phyloP scores from a whole-genome alignment of 2,797 vertebrate genomes.

The Nannoperca obscura region DNA sequence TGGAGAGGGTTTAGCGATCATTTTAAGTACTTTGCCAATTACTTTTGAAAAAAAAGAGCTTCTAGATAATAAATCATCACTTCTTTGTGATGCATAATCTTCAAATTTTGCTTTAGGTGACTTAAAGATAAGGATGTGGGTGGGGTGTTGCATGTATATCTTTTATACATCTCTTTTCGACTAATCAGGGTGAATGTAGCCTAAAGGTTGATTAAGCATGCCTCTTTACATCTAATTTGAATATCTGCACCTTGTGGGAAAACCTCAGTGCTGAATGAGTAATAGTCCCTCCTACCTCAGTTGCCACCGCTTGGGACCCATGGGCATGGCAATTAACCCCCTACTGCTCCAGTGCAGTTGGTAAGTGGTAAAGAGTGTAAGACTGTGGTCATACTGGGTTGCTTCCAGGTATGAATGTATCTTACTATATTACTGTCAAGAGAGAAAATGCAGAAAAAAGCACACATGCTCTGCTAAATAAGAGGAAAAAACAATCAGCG shows the following conservation, averaged over 20 bases:
- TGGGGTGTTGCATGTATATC: conserved; percentile 1
- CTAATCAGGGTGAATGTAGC: conserved; percentile 15
- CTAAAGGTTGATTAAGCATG: conserved; percentile 13
- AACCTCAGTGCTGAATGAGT: conserved; percentile 38
- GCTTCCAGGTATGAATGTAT: conserved; percentile 12
- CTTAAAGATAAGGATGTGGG: not conserved
- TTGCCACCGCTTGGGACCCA: conserved; percentile 7
- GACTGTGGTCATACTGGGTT: not conserved
- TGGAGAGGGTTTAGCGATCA: not conserved
- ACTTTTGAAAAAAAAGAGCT: not conserved
- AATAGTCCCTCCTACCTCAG: conserved; percentile 30
- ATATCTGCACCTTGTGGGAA: conserved; percentile 33
- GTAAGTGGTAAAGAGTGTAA: conserved; percentile 26
- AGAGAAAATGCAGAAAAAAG: not conserved
- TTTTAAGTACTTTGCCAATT: not conserved
- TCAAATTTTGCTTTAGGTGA: not conserved
- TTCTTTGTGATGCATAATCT: not conserved
- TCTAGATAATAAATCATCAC: not conserved
- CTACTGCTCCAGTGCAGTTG: conserved; percentile 17
- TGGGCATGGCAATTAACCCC: conserved; percentile 46
- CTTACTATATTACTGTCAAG: conserved; percentile 10
- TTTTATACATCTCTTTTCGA: conserved; percentile 12
- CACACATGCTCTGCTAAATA: conserved; percentile 9
- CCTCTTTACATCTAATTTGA: conserved; percentile 29
- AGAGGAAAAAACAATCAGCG: not conserved